Conservation (phyloP, 2,888 invertebrate genomes). For the Orthosia gracilis region DNA sequence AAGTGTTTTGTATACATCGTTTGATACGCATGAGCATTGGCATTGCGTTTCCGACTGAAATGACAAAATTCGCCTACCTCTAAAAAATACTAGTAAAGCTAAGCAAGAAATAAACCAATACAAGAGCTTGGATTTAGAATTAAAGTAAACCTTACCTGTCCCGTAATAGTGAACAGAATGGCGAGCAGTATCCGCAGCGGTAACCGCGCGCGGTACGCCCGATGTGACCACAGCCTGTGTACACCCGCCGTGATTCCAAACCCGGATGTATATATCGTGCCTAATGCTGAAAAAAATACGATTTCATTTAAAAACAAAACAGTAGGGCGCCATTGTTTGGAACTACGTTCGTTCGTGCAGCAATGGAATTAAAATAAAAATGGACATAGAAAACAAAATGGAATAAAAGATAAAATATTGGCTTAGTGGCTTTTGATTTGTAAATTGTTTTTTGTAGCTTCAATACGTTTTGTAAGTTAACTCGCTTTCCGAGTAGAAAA, state of each 20-base stretch:
- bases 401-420: neutral
- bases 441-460: neutral
- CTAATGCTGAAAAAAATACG: constrained; percentile 77
- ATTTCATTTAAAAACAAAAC: neutral
- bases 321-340: neutral
- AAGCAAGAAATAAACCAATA: neutral
- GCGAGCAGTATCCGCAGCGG: constrained; percentile 93
- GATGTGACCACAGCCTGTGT: constrained; percentile 95
- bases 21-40: neutral
- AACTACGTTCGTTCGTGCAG: neutral
- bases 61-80: neutral
- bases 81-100: neutral
- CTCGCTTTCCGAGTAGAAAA: no score
- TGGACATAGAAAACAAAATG: neutral
- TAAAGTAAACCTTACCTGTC: constrained; percentile 89
- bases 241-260: constrained; percentile 96
- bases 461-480: no score
- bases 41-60: neutral
- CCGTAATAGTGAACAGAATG: constrained; percentile 94
- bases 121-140: neutral
- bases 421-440: neutral
- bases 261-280: constrained; percentile 93
- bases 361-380: neutral
- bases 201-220: constrained; percentile 94
- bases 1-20: neutral